These are phyloP conservation scores for Melanocharis versteri DNA, from an alignment of 2,113 vertebrate genomes.

Conservation along the genomic window DNA sequence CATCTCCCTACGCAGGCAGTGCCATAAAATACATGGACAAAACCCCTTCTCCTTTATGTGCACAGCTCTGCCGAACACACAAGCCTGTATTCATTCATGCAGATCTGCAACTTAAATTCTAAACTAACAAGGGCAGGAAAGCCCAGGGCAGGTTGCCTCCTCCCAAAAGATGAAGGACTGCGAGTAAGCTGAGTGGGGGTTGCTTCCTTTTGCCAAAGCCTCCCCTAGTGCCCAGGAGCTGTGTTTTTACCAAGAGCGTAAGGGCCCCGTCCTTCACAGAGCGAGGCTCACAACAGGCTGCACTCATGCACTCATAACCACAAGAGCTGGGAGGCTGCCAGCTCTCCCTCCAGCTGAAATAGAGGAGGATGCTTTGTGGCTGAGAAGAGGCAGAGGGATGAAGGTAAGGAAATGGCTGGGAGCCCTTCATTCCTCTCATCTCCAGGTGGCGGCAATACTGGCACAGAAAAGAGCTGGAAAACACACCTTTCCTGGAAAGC, in stretches of 20 bases:
- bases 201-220: background rate
- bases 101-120: background rate
- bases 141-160: slow-evolving; percentile 1
- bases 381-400: background rate
- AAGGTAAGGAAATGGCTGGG: background rate
- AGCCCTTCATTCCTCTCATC: slow-evolving; percentile 40
- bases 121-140: slow-evolving; percentile 1
- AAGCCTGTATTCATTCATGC: background rate
- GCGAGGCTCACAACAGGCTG: background rate
- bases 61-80: background rate
- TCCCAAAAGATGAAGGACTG: background rate
- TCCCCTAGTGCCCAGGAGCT: background rate
- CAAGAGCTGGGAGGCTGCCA: slow-evolving; percentile 15
- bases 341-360: background rate
- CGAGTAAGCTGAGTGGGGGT: background rate
- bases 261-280: background rate
- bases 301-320: rapidly evolving
- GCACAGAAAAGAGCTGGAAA: slow-evolving; percentile 16
- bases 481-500: slow-evolving; percentile 6
- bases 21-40: slow-evolving; percentile 17
- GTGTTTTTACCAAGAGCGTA: background rate
- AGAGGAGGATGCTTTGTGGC: background rate
- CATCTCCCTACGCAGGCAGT: background rate
- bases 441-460: slow-evolving; percentile 61
- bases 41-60: background rate